Evolutionary conservation across 2,797 vertebrate species (phyloP), one percentile per base, ranked within the genome.

Genomic region (Leptodactylus fallax): DNA sequence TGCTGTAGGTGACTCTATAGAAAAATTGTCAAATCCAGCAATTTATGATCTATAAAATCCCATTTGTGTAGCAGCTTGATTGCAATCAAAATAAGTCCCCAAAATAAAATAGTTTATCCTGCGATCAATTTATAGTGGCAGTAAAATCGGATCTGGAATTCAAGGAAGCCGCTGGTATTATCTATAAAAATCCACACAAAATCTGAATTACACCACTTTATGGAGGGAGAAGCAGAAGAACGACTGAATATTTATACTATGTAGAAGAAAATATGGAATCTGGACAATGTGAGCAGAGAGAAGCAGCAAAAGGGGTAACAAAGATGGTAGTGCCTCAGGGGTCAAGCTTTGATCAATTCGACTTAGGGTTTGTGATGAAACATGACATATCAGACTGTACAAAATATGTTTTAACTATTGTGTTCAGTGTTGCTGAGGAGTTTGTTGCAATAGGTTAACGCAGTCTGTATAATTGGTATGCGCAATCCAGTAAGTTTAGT

Each of bases 71-170:
- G 89, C 85, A 90, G 84, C 86, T 53, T 91, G 90, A 93, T 93
- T 93, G 90, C 87, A 93, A 90, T 92, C 90, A 92, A 94, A 94
- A 93, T 92, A 93, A 91, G 49, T 58, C 21, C 92, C 85, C 88
- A 92, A 93, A 95, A 93, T 92, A 91, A 92, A 93, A 91, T 63
- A 86, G 88, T 94, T 94, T 92, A 93, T 89, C 90, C 93, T 88
- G 91, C 89, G 19, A 94, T 94, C 91, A 93, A 91, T 93, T 94
- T 95, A 91, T 93, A 90, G 87, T 74, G 80, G 86, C 83, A 89
- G 71, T 93, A 94, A 93, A 94, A 94, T 88, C 79, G 51, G 92
- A 93, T 92, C 92, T 94, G 92, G 83, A 65, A 85, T 65, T 27
- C n/a, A 27, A 90, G 55, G 80, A 91, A 92, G 47, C 6, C 91